Conservation (phyloP, 2,888 invertebrate genomes). For the Noctua janthe region DNA sequence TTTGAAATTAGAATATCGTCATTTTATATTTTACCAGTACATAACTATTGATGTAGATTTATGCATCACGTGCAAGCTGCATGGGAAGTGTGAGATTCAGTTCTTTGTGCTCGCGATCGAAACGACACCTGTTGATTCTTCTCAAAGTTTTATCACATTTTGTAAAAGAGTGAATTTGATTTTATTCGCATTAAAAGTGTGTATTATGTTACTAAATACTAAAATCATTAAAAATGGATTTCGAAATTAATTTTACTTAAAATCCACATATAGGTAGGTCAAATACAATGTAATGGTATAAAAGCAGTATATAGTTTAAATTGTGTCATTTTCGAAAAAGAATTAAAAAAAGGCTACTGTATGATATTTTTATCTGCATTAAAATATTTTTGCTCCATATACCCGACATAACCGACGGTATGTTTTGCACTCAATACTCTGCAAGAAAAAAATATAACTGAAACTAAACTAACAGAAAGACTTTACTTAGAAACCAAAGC, state of each 20-base stretch:
- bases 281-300: not conserved
- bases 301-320: not conserved
- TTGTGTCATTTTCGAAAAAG: not conserved
- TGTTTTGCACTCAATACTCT: not conserved
- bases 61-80: not conserved
- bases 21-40: not conserved
- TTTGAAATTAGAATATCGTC: not conserved
- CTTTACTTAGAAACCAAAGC: not conserved
- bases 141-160: not conserved
- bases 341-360: not conserved
- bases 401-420: not conserved
- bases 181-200: not conserved
- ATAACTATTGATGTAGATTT: not conserved
- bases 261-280: not conserved
- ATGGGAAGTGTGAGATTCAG: not conserved
- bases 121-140: slow-evolving; percentile 47
- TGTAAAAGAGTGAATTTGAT: not conserved
- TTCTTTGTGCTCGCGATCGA: slow-evolving; percentile 11
- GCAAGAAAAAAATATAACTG: not conserved
- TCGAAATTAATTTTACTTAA: not conserved
- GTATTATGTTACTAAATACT: not conserved
- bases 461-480: not conserved
- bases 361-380: too few species aligned
- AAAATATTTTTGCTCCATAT: not conserved
- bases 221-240: not conserved